Evolutionary conservation across 1,140 invertebrate species (phyloP).

Genomic region (Stegodyphus dumicola): DNA sequence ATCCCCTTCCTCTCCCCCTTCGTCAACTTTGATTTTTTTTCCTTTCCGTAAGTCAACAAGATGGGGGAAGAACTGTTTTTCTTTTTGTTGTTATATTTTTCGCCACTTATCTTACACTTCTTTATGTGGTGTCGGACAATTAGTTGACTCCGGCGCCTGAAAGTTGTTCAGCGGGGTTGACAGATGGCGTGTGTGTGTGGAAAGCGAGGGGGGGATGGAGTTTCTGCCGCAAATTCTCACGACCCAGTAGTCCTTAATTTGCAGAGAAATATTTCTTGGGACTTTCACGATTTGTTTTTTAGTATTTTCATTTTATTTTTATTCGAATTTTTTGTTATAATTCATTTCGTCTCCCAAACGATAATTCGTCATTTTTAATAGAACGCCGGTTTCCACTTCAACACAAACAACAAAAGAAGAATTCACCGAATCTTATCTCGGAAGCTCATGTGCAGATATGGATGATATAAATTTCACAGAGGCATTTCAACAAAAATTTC

Average conservation of each 20-base stretch:
- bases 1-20: neutral
- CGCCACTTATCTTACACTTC: conserved; percentile 45
- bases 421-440: too few relatives aligned
- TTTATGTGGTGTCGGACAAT: conserved; percentile 50
- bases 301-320: neutral
- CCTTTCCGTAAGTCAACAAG: conserved; percentile 37
- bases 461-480: too few relatives aligned
- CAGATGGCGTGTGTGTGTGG: conserved; percentile 15
- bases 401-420: too few relatives aligned
- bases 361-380: too few relatives aligned
- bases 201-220: neutral
- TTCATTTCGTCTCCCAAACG: too few relatives aligned
- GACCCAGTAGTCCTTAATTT: neutral
- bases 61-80: neutral
- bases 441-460: too few relatives aligned
- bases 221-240: conserved; percentile 38
- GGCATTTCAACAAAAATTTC: too few relatives aligned
- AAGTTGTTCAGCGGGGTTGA: conserved; percentile 28
- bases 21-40: conserved; percentile 25
- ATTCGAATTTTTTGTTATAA: too few relatives aligned
- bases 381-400: too few relatives aligned
- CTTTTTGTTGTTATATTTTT: neutral
- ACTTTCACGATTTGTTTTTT: neutral
- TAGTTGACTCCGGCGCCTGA: conserved; percentile 32
- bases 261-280: neutral